Evolutionary conservation across 2,113 vertebrate species (phyloP).

Genomic region (Anser cygnoides): DNA sequence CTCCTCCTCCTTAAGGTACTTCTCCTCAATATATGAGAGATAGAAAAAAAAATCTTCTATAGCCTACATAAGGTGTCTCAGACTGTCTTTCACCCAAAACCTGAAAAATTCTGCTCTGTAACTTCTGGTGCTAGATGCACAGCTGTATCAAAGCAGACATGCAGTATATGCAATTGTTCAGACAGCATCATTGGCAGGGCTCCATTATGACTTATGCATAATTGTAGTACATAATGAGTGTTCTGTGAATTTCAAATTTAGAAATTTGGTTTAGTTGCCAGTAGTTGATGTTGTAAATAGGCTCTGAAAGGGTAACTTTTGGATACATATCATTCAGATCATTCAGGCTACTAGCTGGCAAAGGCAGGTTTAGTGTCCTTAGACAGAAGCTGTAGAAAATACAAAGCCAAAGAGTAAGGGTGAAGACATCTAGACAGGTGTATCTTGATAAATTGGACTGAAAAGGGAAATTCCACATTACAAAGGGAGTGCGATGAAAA

Average conservation of each 20-base stretch:
- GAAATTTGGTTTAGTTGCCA: not conserved
- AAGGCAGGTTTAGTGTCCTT: not conserved
- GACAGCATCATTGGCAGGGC: not conserved
- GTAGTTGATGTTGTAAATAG: not conserved
- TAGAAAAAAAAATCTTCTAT: not conserved
- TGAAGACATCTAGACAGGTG: not conserved
- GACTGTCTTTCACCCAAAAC: not conserved
- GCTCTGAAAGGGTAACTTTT: not conserved
- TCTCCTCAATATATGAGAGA: not conserved
- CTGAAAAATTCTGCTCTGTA: not conserved
- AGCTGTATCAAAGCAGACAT: not conserved
- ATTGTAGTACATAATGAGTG: not conserved
- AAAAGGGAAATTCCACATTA: not conserved
- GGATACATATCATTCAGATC: not conserved
- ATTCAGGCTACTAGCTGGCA: not conserved
- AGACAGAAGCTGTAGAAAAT: not conserved
- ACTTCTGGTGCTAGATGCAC: not conserved
- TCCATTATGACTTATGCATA: not conserved
- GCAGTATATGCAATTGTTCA: not conserved
- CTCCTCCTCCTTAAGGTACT: not conserved
- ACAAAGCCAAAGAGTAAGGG: not conserved
- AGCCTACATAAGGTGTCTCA: not conserved
- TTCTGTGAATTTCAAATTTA: not conserved
- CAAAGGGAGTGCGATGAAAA: not conserved
- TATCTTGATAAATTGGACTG: not conserved